These are phyloP conservation scores for Metaphire vulgaris DNA, from an alignment of 1,140 invertebrate genomes.

Conservation along the genomic window DNA sequence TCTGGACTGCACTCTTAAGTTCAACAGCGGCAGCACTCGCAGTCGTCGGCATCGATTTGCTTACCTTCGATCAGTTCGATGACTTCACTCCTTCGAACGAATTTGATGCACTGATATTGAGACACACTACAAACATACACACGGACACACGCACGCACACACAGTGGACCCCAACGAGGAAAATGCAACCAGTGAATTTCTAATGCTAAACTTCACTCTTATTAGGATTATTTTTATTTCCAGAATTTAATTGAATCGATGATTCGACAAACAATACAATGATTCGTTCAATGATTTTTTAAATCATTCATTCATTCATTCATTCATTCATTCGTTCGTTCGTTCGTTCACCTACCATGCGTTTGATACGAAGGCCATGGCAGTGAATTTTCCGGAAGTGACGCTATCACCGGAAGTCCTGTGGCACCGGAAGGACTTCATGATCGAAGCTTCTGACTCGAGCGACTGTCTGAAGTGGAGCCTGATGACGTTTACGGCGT, in stretches of 20 bases:
- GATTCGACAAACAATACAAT: too few relatives aligned
- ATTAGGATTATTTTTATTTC: too few relatives aligned
- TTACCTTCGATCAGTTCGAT: neutral
- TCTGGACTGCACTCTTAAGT: too few relatives aligned
- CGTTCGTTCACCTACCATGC: constrained; percentile 18
- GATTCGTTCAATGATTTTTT: too few relatives aligned
- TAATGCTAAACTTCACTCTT: too few relatives aligned
- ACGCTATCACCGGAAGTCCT: neutral
- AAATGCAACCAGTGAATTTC: neutral
- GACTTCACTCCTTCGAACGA: neutral
- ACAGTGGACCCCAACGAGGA: too few relatives aligned
- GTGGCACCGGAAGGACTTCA: constrained; percentile 20
- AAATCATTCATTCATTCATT: too few relatives aligned
- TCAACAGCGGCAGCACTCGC: too few relatives aligned
- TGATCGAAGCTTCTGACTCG: neutral
- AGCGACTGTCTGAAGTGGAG: neutral
- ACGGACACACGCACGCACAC: too few relatives aligned
- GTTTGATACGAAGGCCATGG: constrained; percentile 8
- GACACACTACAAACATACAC: neutral
- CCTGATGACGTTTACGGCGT: constrained; percentile 5
- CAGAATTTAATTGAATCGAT: too few relatives aligned
- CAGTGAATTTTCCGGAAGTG: constrained; percentile 4
- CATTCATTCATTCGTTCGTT: too few relatives aligned
- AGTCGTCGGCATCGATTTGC: too few relatives aligned
- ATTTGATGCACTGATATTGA: neutral